phyloP scores from a whole-genome alignment of 2,888 invertebrate genomes.

The Morpho achilles region DNA sequence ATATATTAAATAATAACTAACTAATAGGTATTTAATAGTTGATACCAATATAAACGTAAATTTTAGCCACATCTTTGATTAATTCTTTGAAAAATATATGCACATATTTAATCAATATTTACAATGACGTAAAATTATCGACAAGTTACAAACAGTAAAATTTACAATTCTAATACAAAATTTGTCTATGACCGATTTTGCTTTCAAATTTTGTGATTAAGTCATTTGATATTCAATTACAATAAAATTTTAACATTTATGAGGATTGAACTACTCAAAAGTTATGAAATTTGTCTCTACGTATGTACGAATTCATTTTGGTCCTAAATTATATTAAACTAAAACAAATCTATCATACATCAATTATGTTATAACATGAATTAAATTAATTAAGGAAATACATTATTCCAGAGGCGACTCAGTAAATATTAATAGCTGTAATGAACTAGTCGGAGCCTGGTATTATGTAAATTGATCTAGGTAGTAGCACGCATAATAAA shows the following conservation, averaged over 20 bases:
- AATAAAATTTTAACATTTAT: background rate
- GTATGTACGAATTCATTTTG: too few relatives aligned
- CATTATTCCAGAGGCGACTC: constrained; percentile 26
- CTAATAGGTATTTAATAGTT: too few relatives aligned
- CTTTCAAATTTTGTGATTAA: background rate
- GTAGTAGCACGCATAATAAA: constrained; percentile 38
- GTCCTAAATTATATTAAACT: background rate
- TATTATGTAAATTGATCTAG: constrained; percentile 59
- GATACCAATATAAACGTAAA: too few relatives aligned
- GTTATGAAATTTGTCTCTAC: too few relatives aligned
- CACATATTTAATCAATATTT: too few relatives aligned
- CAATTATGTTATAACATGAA: constrained; percentile 11
- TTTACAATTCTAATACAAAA: too few relatives aligned
- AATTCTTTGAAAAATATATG: too few relatives aligned
- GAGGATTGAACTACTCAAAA: too few relatives aligned
- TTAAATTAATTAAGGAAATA: constrained; percentile 23
- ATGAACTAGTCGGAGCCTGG: constrained; percentile 46
- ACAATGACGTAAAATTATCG: too few relatives aligned
- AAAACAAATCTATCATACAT: constrained; percentile 10
- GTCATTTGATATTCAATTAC: background rate
- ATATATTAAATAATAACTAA: too few relatives aligned
- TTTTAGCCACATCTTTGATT: too few relatives aligned
- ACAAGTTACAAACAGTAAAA: too few relatives aligned
- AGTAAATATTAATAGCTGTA: constrained; percentile 53
- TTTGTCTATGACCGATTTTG: background rate